Evolutionary conservation across 2,797 vertebrate species (phyloP).

Genomic region (Florisuga fusca): DNA sequence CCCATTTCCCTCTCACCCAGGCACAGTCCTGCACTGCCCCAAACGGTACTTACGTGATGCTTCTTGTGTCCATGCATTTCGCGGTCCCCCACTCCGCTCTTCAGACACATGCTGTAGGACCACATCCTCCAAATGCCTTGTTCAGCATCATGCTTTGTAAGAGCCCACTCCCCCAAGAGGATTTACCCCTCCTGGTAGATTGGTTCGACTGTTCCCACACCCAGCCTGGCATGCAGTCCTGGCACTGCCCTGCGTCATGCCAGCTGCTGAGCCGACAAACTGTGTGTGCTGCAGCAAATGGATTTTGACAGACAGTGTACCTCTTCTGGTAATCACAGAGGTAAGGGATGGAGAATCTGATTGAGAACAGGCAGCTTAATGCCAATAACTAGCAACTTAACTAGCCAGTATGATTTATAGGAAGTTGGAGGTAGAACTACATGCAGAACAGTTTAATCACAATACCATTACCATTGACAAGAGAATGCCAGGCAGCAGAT

Average conservation of each 20-base stretch:
- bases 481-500: neutral
- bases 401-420: neutral
- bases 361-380: accelerated
- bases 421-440: accelerated
- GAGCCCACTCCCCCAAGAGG: accelerated
- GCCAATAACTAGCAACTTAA: neutral
- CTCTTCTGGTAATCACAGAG: neutral
- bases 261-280: neutral
- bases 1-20: neutral
- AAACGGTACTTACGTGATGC: accelerated
- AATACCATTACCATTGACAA: accelerated
- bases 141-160: accelerated
- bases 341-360: neutral
- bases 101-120: neutral
- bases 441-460: accelerated
- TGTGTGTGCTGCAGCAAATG: accelerated
- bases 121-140: accelerated
- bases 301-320: accelerated
- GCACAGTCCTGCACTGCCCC: neutral
- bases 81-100: neutral
- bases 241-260: neutral
- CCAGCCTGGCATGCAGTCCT: no score
- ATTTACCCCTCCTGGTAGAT: neutral
- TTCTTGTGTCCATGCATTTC: neutral
- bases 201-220: neutral